Base-by-base conservation (phyloP, 2,797 vertebrate genomes). In the Spinus pinus region DNA sequence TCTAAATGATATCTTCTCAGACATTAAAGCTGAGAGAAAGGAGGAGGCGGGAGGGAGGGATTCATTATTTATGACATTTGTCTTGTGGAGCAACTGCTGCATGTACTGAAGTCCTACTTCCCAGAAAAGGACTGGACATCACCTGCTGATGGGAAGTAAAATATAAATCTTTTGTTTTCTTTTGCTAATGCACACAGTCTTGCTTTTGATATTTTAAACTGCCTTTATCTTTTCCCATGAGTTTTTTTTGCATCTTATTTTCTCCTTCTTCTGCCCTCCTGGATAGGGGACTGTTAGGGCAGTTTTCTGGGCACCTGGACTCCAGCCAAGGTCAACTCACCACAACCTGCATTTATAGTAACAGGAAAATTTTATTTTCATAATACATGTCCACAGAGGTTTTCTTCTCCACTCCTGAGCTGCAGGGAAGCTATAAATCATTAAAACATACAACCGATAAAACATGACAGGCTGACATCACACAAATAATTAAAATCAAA, bases 381-480 rank as follows among this genome's bases (percentile, higher is more conserved):
- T 70, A 21, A 28, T 83, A 57, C 49, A 51, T 93, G 42, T 85
- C 74, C 75, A 77, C 39, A 75, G 67, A 93, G 82, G 56, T 65
- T 93, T 94, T 39, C 77, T 88, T 62, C 18, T 64, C 30, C 20
- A 49, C 73, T 95, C 41, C 51, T 14, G 71, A 93, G 69, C 89
- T 93, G 65, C 69, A 71, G 57, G 80, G 72, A 81, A 72, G 35
- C 69, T 39, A 94, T 95, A 96, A 96, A 96, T 94, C 94, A 92
- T 97, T 95, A 88, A 97, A 96, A 94, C 54, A 65, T 85, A 89
- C 95, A 96, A 93, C 88, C 46, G 14, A 95, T 94, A 96, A 94
- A 96, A 95, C 88, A 97, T 88, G 87, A 93, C 93, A 93, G 87
- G 88, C 53, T 94, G 67, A 69, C 93, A 77, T 83, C 91, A 88